Evolutionary conservation across 2,888 invertebrate genomes (phyloP), one percentile per base, ranked within the genome.

Genomic region (Orgyia antiqua): DNA sequence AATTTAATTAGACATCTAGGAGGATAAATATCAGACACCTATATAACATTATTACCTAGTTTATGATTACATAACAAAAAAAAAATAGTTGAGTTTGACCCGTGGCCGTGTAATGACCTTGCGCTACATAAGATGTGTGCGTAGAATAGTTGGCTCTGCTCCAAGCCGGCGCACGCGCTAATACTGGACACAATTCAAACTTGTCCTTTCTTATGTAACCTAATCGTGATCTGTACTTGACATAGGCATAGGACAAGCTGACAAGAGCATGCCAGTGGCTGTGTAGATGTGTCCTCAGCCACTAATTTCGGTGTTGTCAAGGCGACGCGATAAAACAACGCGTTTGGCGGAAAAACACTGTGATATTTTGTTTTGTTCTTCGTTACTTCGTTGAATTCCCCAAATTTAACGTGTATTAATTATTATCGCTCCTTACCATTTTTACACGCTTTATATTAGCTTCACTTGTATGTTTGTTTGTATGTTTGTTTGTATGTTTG

Each of bases 171-270:
- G 42, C 53, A 41, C 45, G 45, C 39, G 41, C 51, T 47, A 40
- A 46, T 50, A 51, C 49, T 49, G 57, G 54, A 51, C 58, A 50
- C 44, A 43, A 54, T 58, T 24, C 3, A 20, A 42, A 46, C 42
- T 45, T 51, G 67, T 54, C 61, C 68, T 64, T 59, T 50, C 54
- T 68, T 68, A 68, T 58, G 51, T 68, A 69, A 69, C 40, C 15
- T 10, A 29, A 44, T 42, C 39, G 42, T 38, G 36, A 52, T 46
- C 45, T 45, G 58, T 51, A 51, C 67, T 67, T 67, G 15, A 15
- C 15, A n/a, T n/a, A n/a, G n/a, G n/a, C n/a, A n/a, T n/a, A n/a
- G n/a, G 66, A 64, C 60, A 54, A 39, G 39, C 36, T 40, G 20
- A 47, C 53, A 51, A 46, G 50, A 47, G 51, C 42, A 43, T 43